Evolutionary conservation across 2,797 vertebrate species (phyloP).

Genomic region (Bovichtus variegatus): DNA sequence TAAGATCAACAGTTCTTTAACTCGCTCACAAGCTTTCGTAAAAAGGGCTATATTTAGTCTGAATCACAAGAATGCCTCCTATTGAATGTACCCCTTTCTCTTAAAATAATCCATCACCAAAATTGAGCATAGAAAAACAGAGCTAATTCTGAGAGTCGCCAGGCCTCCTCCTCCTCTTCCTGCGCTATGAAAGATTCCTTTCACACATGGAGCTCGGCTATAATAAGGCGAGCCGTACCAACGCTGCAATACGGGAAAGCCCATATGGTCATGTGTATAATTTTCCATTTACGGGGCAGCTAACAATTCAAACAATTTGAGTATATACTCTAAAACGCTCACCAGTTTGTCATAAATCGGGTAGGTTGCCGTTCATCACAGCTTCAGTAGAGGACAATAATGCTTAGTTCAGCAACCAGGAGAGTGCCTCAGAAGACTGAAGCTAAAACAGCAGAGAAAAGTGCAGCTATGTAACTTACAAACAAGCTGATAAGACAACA

Average conservation of each 20-base stretch:
- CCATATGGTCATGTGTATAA: constrained; percentile 74
- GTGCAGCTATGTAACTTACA: constrained; percentile 29
- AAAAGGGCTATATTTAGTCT: constrained; percentile 72
- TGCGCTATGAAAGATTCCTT: constrained; percentile 83
- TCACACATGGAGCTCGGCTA: constrained; percentile 75
- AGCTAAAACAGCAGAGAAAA: constrained; percentile 30
- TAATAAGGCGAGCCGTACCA: constrained; percentile 71
- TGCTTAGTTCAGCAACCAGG: constrained; percentile 31
- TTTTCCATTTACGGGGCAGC: constrained; percentile 69
- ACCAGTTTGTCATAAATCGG: constrained; percentile 54
- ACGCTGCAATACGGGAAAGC: constrained; percentile 63
- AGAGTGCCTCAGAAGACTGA: constrained; percentile 4
- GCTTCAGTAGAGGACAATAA: constrained; percentile 7
- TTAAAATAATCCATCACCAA: constrained; percentile 83
- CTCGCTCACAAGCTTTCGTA: constrained; percentile 51
- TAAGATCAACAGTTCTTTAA: constrained; percentile 63
- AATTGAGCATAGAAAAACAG: constrained; percentile 85
- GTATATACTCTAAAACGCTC: constrained; percentile 49
- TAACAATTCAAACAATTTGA: constrained; percentile 66
- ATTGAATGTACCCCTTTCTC: constrained; percentile 79
- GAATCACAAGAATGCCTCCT: constrained; percentile 74
- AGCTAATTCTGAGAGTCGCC: constrained; percentile 82
- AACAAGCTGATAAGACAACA: constrained; percentile 46
- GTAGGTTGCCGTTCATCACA: constrained; percentile 54
- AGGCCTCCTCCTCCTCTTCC: constrained; percentile 80